A percentile compares a stretch with the other conserved stretches of the same genome.
These are phyloP conservation scores for Heliconius nattereri DNA, from an alignment of 1,140 invertebrate species.

Conservation along the genomic window DNA sequence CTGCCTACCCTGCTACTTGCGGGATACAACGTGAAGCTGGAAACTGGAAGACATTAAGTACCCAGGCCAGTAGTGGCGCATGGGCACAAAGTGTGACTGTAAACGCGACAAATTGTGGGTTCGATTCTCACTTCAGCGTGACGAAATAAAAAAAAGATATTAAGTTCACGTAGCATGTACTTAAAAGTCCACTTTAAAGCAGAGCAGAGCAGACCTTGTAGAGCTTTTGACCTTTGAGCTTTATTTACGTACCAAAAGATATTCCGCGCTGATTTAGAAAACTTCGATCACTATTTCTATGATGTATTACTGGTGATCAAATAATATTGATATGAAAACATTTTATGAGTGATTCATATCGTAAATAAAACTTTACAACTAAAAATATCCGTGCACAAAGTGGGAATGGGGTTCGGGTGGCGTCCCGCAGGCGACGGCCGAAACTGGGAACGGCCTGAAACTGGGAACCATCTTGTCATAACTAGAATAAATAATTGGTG, in stretches of 20 bases:
- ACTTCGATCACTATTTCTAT: background rate
- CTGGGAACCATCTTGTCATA: constrained; percentile 71
- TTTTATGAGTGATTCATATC: constrained; percentile 48
- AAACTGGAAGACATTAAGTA: too few species aligned
- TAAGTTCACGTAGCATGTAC: too few species aligned
- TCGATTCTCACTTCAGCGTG: too few species aligned
- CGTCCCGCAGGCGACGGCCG: constrained; percentile 20
- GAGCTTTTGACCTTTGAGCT: background rate
- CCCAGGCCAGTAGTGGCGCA: too few species aligned
- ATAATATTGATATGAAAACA: constrained; percentile 28
- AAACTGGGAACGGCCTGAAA: constrained; percentile 45
- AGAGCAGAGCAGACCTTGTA: background rate
- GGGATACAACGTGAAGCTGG: too few species aligned
- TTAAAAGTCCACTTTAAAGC: too few species aligned
- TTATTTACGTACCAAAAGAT: background rate
- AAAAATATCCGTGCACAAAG: constrained; percentile 39
- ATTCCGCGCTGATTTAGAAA: background rate
- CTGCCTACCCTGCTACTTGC: too few species aligned
- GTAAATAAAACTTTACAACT: constrained; percentile 53
- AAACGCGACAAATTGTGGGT: background rate
- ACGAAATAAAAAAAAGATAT: too few species aligned
- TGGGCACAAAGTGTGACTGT: background rate
- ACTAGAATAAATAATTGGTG: constrained; percentile 70
- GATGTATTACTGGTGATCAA: background rate
- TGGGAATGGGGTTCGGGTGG: constrained; percentile 23